These are phyloP conservation scores for Falco punctatus DNA, from an alignment of 2,113 vertebrate genomes.

Conservation along the genomic window DNA sequence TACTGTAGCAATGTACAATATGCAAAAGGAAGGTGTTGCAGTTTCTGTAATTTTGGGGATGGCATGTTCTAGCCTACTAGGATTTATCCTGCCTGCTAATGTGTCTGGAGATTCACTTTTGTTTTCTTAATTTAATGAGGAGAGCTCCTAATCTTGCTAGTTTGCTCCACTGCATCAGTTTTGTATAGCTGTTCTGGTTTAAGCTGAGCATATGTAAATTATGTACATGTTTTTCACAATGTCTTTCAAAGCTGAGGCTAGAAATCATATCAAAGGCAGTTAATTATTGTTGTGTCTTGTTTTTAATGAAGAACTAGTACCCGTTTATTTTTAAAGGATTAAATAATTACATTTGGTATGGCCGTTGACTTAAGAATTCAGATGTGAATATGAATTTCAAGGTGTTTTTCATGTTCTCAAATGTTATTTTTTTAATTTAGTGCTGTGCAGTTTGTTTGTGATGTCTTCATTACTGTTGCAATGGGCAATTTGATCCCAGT, in stretches of 20 bases:
- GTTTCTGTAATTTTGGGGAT: background rate
- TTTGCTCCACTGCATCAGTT: background rate
- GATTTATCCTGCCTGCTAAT: background rate
- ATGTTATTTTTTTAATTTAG: background rate
- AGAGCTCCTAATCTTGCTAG: background rate
- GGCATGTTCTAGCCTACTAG: background rate
- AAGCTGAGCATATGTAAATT: background rate
- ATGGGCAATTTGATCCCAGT: background rate
- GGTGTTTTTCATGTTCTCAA: background rate
- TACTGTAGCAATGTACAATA: background rate
- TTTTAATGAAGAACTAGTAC: background rate
- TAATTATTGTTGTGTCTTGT: background rate
- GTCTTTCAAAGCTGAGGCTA: background rate
- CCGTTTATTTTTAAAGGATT: background rate
- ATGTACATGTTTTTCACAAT: background rate
- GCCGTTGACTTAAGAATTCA: background rate
- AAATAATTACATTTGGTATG: background rate
- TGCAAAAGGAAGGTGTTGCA: background rate
- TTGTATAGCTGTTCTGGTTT: background rate
- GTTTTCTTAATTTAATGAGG: background rate
- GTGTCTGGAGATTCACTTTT: background rate
- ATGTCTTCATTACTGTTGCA: background rate
- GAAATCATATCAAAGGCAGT: background rate
- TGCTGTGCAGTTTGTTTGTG: background rate
- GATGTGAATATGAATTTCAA: background rate